Evolutionary conservation across 23 tunicate genomes (phyloP), one percentile per base, ranked within the genome.

Genomic region (Pegea sp.): DNA sequence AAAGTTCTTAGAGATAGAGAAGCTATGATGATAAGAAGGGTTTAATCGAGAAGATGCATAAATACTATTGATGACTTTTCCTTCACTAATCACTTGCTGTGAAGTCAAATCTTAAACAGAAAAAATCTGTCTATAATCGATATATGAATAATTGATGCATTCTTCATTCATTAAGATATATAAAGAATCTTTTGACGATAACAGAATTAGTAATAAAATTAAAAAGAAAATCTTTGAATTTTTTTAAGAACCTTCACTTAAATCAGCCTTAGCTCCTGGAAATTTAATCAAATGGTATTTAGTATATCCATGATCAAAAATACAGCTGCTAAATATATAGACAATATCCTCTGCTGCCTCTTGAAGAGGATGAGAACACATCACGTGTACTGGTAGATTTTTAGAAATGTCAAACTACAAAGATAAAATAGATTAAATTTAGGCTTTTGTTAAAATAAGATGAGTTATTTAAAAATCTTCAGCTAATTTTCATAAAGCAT

Each of bases 21-120:
- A 81, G 59, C 93, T 81, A 52, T 81, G 93, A 48, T 81, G 81
- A 55, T 81, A 81, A 18, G 93, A 81, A 1, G 93, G 93, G 30
- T 80, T 81, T 26, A 81, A 53, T 2, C 80, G 50, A 75, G 76
- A 81, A 4, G 56, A 42, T 25, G 93, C 68, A 38, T 81, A 70
- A 2, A 81, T 29, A 33, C 75, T 66, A 31, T 70, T 31, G 25
- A 81, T 62, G 28, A 44, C 28, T 32, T 62, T 69, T 23, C 76
- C 46, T 24, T 49, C 46, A 18, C 59, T 59, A 11, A 81, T 58
- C 29, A 61, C 66, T n/a, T 55, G 33, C 5, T 63, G 66, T 34
- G 56, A 30, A 2, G 76, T 28, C 0, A 62, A 38, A 22, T 62
- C 76, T 69, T 49, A 8, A 62, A 52, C 5, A 0, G 48, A 26